Evolutionary conservation across 2,113 vertebrate species (phyloP).

Genomic region (Corydoras sp.): DNA sequence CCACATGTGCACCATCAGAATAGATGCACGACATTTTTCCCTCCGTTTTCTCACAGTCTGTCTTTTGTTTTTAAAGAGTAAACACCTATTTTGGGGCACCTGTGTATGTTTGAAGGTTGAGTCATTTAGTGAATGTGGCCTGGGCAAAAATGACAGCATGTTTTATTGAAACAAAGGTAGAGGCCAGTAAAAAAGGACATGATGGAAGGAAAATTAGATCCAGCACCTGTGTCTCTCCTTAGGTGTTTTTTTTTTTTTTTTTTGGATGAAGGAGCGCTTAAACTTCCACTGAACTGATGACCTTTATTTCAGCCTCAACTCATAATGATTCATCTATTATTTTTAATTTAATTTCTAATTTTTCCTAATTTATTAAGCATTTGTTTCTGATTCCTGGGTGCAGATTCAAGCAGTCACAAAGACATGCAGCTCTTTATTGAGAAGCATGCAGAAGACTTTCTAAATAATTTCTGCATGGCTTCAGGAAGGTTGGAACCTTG

Average conservation of each 20-base stretch:
- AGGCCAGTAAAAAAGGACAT: constrained; percentile 7
- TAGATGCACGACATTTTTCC: constrained; percentile 62
- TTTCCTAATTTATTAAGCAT: too few relatives aligned
- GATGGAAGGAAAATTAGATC: constrained; percentile 43
- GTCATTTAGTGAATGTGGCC: constrained; percentile 29
- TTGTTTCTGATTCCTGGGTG: too few relatives aligned
- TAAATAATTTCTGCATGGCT: too few relatives aligned
- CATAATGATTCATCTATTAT: too few relatives aligned
- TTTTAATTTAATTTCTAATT: too few relatives aligned
- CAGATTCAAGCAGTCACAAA: background rate
- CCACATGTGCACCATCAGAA: constrained; percentile 47
- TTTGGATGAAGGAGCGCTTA: too few relatives aligned
- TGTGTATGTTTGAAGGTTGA: constrained; percentile 5
- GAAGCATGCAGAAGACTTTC: too few relatives aligned
- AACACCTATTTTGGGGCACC: too few relatives aligned
- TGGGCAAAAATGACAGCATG: background rate
- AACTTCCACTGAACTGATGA: background rate
- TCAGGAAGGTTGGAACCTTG: too few relatives aligned
- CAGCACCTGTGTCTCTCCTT: too few relatives aligned
- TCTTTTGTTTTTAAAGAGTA: background rate
- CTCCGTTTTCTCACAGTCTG: constrained; percentile 49
- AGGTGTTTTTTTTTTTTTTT: too few relatives aligned
- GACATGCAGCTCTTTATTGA: background rate
- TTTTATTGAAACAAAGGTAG: constrained; percentile 50
- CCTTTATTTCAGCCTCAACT: background rate